Conservation (phyloP, 2,888 invertebrate species). For the Xylota sylvarum region DNA sequence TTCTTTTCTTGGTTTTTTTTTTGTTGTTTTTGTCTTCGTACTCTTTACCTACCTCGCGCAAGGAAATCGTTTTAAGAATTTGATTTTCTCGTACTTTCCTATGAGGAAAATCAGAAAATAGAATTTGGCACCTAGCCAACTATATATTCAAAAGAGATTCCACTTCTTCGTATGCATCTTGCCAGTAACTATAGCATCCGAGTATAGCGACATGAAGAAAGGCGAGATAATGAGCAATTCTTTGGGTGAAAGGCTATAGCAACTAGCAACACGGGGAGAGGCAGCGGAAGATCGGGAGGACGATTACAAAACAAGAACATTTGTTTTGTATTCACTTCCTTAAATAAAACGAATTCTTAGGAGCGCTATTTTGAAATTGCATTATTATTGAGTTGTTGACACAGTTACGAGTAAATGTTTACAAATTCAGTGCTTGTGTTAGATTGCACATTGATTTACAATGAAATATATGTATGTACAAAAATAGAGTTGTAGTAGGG, state of each 20-base stretch:
- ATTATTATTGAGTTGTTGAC: slow-evolving; percentile 67
- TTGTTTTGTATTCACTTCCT: slow-evolving; percentile 51
- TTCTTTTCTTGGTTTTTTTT: background rate
- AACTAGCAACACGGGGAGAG: background rate
- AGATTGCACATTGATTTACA: slow-evolving; percentile 9
- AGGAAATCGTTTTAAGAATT: slow-evolving; percentile 59
- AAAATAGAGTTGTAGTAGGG: slow-evolving; percentile 24
- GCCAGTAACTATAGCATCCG: slow-evolving; percentile 49
- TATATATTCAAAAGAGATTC: slow-evolving; percentile 30
- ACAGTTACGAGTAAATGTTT: slow-evolving; percentile 56
- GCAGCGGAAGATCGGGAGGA: slow-evolving; percentile 26
- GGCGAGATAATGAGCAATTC: slow-evolving; percentile 56
- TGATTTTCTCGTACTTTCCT: slow-evolving; percentile 60
- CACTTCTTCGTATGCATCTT: slow-evolving; percentile 44
- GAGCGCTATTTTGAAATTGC: slow-evolving; percentile 59
- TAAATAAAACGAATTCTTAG: slow-evolving; percentile 46
- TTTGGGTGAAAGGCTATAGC: slow-evolving; percentile 32
- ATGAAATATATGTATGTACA: slow-evolving; percentile 1
- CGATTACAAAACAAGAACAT: slow-evolving; percentile 52
- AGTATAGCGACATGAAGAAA: slow-evolving; percentile 18
- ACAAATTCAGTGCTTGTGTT: slow-evolving; percentile 8
- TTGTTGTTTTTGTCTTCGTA: slow-evolving; percentile 1
- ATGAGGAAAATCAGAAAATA: slow-evolving; percentile 61
- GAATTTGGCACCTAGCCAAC: slow-evolving; percentile 66
- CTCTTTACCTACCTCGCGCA: slow-evolving; percentile 7